Base-by-base conservation (phyloP, 1,140 invertebrate species). In the Stenopsyche tienmushanensis region DNA sequence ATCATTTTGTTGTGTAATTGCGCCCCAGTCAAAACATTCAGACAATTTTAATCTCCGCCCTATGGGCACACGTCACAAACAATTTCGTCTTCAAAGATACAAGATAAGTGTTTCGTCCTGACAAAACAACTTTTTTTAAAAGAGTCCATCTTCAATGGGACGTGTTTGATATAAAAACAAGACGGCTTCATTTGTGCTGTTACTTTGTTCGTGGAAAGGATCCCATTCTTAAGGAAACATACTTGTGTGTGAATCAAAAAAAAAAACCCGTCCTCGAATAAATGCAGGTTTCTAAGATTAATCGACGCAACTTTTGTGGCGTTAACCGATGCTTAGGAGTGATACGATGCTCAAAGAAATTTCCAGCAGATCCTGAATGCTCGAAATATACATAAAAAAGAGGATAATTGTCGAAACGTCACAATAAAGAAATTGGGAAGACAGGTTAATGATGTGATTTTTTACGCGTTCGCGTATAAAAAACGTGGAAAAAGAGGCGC, bases 361-460 rank as follows among this genome's bases (percentile, higher is more conserved):
- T 21, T 49, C 24, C 17, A 20, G 18, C 18, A 49, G 17, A 21
- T 21, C 15, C 18, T 21, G 9, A 34, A 54, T 29, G 54, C 24
- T 10, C n/a, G 39, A 13, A 29, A 2, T 2, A 55, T 7, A 41
- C 10, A 41, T 17, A 57, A 42, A 25, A 25, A 53, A 25, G 15
- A 25, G 17, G 17, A 9, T 10, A 47, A 45, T 45, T 60, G 41
- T 60, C 42, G 41, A 26, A 60, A 42, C 57, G 57, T 60, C 57
- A 60, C 57, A 60, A 60, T 60, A 60, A 60, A 60, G 57, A 60
- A 42, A 60, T 60, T 41, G 39, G 15, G 26, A 49, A 60, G 57
- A 60, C 57, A 60, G 17, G 57, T 60, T 60, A 60, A 60, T 60
- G 57, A 60, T 15, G 42, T 9, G 42, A 29, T 60, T 60, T 44